Base-by-base conservation (phyloP, 2,113 vertebrate genomes). In the Pheucticus melanocephalus region DNA sequence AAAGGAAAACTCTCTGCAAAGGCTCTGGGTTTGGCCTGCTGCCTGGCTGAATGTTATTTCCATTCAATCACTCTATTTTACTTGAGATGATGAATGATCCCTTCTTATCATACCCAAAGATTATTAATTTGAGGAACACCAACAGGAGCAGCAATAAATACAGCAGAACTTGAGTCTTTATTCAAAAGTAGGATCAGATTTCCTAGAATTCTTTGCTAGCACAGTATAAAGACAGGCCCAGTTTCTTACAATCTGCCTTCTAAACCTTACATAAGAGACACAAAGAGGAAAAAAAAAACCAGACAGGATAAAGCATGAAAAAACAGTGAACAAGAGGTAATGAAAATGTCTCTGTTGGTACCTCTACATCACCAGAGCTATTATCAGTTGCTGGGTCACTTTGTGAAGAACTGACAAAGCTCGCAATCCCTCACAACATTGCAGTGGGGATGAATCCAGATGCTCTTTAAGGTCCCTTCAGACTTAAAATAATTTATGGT, bases 331-430 rank as follows among this genome's bases (percentile, higher is more conserved):
- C 4, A 11, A 60, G 35, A 65, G 56, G 23, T 25, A 57, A 40
- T 7, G 4, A 37, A 69, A 93, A 39, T 48, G 30, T 12, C 12
- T 40, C 4, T 64, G 11, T 14, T 54, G 14, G 4, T 53, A 39
- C 14, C 2, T 5, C 5, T 39, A 18, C 3, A 18, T 72, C 7
- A 60, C 15, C 15, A 44, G 21, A 76, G 2, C 1, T 56, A 9
- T 31, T 4, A 0, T 15, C 3, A 0, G 4, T 11, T 24, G 2
- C 4, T 15, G 4, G 3, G 10, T n/a, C 28, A 44, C 17, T 48
- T 48, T 37, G 23, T 47, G 33, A 27, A 73, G 12, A 81, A 2
- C 5, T 50, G 16, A 23, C 12, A 65, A 72, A 28, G 6, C 18
- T 59, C 33, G 65, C 31, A 65, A 19, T 1, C 3, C 6, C 8